Evolutionary conservation across 2,888 invertebrate species (phyloP).

Genomic region (Eupithecia subumbrata): DNA sequence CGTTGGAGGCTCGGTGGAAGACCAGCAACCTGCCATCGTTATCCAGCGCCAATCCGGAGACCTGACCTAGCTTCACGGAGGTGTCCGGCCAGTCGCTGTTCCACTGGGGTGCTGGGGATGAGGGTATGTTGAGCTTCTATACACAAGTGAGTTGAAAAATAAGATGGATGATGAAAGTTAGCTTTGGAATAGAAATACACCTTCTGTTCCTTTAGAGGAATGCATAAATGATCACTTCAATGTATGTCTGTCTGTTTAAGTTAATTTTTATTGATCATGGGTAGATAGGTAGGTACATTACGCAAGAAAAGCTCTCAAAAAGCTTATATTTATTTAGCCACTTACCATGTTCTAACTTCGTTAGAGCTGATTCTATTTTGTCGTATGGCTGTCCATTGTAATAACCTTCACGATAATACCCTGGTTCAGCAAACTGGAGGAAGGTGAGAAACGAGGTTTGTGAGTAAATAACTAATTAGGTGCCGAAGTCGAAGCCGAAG

Average conservation of each 20-base stretch:
- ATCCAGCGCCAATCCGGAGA: conserved; percentile 92
- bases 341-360: conserved; percentile 65
- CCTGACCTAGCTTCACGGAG: conserved; percentile 86
- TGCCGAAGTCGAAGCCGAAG: not conserved
- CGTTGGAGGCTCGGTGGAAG: conserved; percentile 90
- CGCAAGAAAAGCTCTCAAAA: not conserved
- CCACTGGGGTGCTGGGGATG: conserved; percentile 77
- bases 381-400: conserved; percentile 43
- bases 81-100: conserved; percentile 84
- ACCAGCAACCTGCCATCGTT: conserved; percentile 88
- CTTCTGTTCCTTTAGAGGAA: no score
- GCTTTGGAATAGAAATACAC: not conserved
- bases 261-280: conserved; percentile 8
- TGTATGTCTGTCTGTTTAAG: not conserved
- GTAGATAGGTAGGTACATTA: not conserved
- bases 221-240: not conserved
- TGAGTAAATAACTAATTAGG: not conserved
- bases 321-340: not conserved
- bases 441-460: conserved; percentile 14
- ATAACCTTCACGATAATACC: conserved; percentile 61
- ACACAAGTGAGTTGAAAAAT: not conserved
- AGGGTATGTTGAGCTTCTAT: not conserved
- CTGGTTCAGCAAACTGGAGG: conserved; percentile 62
- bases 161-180: not conserved
- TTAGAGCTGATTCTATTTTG: conserved; percentile 39